A percentile compares a stretch with the other conserved stretches of the same genome.
Conservation (phyloP, 2,113 vertebrate species). For the Coracopsis vasa region DNA sequence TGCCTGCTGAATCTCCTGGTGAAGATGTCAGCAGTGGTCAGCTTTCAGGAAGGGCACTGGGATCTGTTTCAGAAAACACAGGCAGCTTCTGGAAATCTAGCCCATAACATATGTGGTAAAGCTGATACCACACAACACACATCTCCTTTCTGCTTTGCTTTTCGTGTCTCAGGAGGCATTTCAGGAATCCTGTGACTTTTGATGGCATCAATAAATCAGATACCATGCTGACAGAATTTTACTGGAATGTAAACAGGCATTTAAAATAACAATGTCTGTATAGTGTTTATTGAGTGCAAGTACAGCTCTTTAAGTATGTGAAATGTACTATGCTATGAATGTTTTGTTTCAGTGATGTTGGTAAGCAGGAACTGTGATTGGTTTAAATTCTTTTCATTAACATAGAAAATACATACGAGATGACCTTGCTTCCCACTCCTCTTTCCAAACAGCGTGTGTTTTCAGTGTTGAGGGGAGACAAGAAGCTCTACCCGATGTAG, state of each 20-base stretch:
- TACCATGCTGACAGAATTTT: constrained; percentile 3
- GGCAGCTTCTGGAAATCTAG: not conserved
- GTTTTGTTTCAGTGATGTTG: not conserved
- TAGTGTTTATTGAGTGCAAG: not conserved
- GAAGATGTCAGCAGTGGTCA: not conserved
- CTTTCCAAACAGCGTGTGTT: not conserved
- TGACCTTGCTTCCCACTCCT: constrained; percentile 2
- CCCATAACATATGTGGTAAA: not conserved
- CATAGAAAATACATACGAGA: not conserved
- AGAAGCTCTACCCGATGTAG: not conserved
- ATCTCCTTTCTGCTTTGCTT: constrained; percentile 6
- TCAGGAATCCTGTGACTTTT: constrained; percentile 61
- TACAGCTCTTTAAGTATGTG: not conserved
- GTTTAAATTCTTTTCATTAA: not conserved
- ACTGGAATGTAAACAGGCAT: constrained; percentile 65
- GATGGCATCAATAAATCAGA: constrained; percentile 68
- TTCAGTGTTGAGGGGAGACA: not conserved
- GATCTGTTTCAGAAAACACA: not conserved
- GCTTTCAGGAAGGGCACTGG: not conserved
- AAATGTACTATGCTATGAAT: not conserved
- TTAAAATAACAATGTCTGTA: not conserved
- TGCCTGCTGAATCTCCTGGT: not conserved
- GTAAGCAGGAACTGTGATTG: not conserved
- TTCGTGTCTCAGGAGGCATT: constrained; percentile 26
- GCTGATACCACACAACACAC: not conserved